These are phyloP conservation scores for Ferrisia virgata DNA, from an alignment of 2,888 invertebrate species.

Conservation along the genomic window DNA sequence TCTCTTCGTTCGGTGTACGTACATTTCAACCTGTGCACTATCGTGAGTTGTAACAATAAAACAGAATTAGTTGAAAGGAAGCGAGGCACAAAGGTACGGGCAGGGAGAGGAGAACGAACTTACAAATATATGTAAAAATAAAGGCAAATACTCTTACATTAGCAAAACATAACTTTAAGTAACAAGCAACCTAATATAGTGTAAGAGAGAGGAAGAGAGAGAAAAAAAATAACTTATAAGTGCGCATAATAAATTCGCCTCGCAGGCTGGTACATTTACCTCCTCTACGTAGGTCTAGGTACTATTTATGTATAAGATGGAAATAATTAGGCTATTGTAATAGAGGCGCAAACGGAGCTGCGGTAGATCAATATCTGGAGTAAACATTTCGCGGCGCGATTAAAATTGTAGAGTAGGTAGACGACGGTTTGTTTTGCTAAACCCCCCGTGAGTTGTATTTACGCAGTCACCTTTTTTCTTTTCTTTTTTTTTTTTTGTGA, in stretches of 20 bases:
- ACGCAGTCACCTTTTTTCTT: constrained; percentile 42
- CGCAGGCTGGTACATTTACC: not conserved
- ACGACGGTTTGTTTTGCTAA: constrained; percentile 41
- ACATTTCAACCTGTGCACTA: not conserved
- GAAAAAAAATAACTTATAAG: too few species aligned
- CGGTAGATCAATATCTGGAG: constrained; percentile 38
- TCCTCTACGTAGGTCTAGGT: too few species aligned
- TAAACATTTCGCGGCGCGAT: constrained; percentile 16
- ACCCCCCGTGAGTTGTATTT: constrained; percentile 42
- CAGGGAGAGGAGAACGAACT: not conserved
- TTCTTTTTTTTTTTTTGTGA: too few species aligned
- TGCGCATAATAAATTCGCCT: not conserved
- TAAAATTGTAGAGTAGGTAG: constrained; percentile 36
- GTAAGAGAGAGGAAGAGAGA: too few species aligned
- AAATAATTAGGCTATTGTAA: constrained; percentile 36
- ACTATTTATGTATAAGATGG: not conserved
- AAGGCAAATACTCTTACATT: not conserved
- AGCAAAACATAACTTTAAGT: not conserved
- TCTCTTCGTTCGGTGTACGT: not conserved
- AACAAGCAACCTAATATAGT: not conserved
- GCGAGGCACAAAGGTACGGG: not conserved
- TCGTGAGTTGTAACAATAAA: constrained; percentile 6
- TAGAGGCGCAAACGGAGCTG: not conserved
- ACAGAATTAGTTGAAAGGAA: not conserved
- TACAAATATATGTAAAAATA: not conserved